Conservation (phyloP, 2,888 invertebrate genomes). For the Platycheirus rosarum region DNA sequence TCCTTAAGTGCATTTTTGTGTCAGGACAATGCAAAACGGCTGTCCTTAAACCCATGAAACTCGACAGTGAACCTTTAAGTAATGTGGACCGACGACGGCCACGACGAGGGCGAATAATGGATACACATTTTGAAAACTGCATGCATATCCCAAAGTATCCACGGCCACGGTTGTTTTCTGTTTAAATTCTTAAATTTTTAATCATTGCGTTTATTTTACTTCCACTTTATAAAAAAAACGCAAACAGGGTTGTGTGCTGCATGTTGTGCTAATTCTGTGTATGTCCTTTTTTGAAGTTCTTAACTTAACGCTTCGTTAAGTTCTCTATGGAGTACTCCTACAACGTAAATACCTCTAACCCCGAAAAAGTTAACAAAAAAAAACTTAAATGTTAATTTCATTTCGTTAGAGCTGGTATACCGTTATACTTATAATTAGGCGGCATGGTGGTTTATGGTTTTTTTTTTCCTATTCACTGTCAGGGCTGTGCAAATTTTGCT, state of each 20-base stretch:
- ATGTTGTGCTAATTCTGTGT: slow-evolving; percentile 21
- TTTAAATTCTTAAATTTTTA: slow-evolving; percentile 41
- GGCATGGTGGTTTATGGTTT: slow-evolving; percentile 8
- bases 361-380: slow-evolving; percentile 16
- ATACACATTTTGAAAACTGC: slow-evolving; percentile 9
- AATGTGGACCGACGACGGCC: not conserved
- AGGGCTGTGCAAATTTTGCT: slow-evolving; percentile 51
- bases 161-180: too few species aligned
- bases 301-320: slow-evolving; percentile 67
- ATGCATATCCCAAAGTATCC: slow-evolving; percentile 37
- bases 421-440: slow-evolving; percentile 67
- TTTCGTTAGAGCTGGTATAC: slow-evolving; percentile 35
- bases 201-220: slow-evolving; percentile 22
- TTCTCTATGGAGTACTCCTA: slow-evolving; percentile 47
- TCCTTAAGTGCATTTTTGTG: slow-evolving; percentile 64
- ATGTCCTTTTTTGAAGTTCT: slow-evolving; percentile 19
- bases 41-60: slow-evolving; percentile 18
- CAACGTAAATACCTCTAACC: not conserved
- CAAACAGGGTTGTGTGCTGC: too few species aligned
- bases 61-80: slow-evolving; percentile 27
- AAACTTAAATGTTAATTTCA: slow-evolving; percentile 64
- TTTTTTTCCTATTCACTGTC: slow-evolving; percentile 11
- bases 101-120: not conserved
- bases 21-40: slow-evolving; percentile 47
- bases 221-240: too few species aligned